Evolutionary conservation across 1,140 invertebrate species (phyloP).

Genomic region (Ceratina australensis): DNA sequence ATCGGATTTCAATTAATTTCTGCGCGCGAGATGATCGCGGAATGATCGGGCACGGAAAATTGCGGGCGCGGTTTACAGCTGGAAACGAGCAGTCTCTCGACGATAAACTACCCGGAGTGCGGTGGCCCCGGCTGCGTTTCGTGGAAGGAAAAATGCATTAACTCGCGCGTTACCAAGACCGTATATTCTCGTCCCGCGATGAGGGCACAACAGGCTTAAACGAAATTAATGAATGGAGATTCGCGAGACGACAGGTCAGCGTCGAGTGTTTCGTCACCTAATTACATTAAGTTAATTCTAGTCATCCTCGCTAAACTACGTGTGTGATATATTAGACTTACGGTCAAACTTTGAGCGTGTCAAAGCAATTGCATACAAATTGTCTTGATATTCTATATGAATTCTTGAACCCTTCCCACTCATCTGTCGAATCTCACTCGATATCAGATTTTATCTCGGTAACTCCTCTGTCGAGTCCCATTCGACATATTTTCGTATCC

Average conservation of each 20-base stretch:
- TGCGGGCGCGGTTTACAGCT: not conserved
- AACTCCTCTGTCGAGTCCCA: no score
- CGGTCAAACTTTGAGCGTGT: no score
- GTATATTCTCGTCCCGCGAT: constrained; percentile 33
- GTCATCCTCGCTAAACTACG: no score
- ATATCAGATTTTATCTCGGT: no score
- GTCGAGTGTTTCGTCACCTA: no score
- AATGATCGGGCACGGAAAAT: not conserved
- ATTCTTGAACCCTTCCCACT: no score
- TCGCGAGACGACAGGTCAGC: constrained; percentile 38
- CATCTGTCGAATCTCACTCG: no score
- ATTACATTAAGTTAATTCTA: no score
- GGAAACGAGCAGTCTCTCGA: not conserved
- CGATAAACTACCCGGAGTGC: not conserved
- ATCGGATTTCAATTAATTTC: constrained; percentile 8
- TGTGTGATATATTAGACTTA: no score
- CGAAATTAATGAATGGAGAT: constrained; percentile 37
- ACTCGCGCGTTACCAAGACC: constrained; percentile 27
- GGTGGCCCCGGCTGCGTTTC: not conserved
- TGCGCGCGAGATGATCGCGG: not conserved
- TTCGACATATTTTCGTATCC: no score
- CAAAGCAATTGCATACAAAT: no score
- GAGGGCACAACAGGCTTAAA: constrained; percentile 40
- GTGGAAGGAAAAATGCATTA: constrained; percentile 49
- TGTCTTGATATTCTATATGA: no score